Percentiles rank a stretch among this genome's conserved stretches.
Conservation (phyloP, 2,113 vertebrate genomes). For the Otocyon megalotis region DNA sequence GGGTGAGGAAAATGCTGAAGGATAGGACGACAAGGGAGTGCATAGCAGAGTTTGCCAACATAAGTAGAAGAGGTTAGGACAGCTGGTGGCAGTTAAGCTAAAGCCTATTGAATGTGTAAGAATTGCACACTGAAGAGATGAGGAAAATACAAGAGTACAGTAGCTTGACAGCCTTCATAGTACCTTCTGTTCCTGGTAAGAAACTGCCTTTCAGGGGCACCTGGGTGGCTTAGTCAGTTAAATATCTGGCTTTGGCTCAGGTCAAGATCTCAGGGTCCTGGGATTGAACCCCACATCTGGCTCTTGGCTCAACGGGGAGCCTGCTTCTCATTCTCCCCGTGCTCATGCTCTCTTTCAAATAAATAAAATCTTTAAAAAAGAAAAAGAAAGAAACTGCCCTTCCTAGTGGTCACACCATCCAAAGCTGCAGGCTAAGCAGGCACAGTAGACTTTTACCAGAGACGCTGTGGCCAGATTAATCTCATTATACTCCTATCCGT, state of each 20-base stretch:
- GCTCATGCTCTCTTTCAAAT: no score
- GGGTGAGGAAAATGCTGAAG: neutral
- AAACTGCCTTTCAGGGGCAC: neutral
- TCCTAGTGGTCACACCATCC: neutral
- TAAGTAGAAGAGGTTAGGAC: neutral
- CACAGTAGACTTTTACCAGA: neutral
- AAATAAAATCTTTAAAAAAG: no score
- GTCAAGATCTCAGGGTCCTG: no score
- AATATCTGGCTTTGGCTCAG: no score
- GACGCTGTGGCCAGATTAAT: neutral
- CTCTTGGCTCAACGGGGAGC: no score
- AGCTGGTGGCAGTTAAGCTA: neutral
- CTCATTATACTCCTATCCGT: neutral
- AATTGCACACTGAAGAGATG: neutral
- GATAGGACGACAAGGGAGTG: neutral
- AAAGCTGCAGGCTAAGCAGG: neutral
- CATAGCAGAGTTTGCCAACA: neutral
- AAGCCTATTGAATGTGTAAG: constrained; percentile 13
- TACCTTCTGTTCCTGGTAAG: neutral
- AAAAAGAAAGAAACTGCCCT: neutral
- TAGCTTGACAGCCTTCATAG: neutral
- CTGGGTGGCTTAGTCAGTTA: no score
- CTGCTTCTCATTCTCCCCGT: no score
- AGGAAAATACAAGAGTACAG: neutral
- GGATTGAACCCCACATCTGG: no score